Percentiles rank a stretch among this genome's conserved stretches.
Evolutionary conservation across 2,888 invertebrate species (phyloP).

Genomic region (Caenorhabditis sulstoni): DNA sequence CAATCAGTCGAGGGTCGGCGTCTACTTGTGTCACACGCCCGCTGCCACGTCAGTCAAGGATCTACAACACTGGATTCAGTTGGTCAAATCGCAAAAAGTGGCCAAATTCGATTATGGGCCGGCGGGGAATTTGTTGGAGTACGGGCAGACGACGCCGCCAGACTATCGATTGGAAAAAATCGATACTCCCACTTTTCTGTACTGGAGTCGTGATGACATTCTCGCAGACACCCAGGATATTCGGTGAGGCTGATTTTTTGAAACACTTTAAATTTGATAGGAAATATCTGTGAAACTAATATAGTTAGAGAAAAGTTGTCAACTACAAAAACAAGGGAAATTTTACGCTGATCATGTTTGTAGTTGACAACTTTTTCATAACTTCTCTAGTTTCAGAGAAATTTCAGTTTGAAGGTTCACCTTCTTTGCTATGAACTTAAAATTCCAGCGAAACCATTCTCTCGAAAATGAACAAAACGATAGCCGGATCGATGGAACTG

Average conservation of each 20-base stretch:
- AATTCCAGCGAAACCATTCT: conserved; percentile 66
- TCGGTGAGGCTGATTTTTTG: conserved; percentile 47
- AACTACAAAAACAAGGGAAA: too few relatives aligned
- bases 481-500: conserved; percentile 60
- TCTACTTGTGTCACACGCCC: conserved; percentile 67
- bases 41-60: conserved; percentile 70
- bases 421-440: too few relatives aligned
- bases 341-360: too few relatives aligned
- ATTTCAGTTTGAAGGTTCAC: too few relatives aligned
- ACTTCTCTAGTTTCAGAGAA: too few relatives aligned
- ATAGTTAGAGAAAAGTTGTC: too few relatives aligned
- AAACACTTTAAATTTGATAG: too few relatives aligned
- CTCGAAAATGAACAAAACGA: conserved; percentile 64
- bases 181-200: conserved; percentile 73
- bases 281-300: too few relatives aligned
- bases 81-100: conserved; percentile 59
- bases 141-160: conserved; percentile 71
- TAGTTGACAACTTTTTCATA: too few relatives aligned
- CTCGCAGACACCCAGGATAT: conserved; percentile 74
- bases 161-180: conserved; percentile 73
- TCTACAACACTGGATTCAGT: conserved; percentile 67
- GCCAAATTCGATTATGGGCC: conserved; percentile 67
- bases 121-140: conserved; percentile 53
- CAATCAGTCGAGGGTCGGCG: conserved; percentile 65
- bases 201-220: conserved; percentile 77